phyloP scores from a whole-genome alignment of 2,113 vertebrate species.

The Cynocephalus volans region DNA sequence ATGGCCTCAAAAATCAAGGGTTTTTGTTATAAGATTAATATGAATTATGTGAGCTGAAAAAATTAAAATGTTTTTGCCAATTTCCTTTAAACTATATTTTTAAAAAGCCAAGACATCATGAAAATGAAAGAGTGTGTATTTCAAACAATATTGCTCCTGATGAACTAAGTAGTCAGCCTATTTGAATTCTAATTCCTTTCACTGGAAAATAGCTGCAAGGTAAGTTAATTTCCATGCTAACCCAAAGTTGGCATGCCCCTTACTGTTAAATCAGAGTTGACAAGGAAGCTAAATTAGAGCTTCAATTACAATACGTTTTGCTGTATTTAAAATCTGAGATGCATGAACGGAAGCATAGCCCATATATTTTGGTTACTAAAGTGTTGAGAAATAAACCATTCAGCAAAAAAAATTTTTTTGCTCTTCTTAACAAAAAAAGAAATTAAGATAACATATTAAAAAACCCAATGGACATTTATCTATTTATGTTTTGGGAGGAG shows the following conservation, averaged over 20 bases:
- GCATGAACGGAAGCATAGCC: slow-evolving; percentile 15
- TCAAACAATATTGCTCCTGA: slow-evolving; percentile 49
- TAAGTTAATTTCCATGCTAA: slow-evolving; percentile 74
- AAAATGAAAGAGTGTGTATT: slow-evolving; percentile 48
- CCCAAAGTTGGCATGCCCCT: neutral
- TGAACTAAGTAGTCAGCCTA: slow-evolving; percentile 60
- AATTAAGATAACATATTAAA: slow-evolving; percentile 45
- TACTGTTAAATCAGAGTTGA: slow-evolving; percentile 67
- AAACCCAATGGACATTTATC: neutral
- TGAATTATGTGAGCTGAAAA: slow-evolving; percentile 50
- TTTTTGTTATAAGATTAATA: neutral
- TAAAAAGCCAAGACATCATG: slow-evolving; percentile 18
- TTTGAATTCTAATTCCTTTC: slow-evolving; percentile 71
- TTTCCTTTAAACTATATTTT: slow-evolving; percentile 64
- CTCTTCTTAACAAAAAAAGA: slow-evolving; percentile 49
- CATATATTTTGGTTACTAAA: slow-evolving; percentile 50
- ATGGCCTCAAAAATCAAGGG: slow-evolving; percentile 7
- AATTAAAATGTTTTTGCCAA: slow-evolving; percentile 54
- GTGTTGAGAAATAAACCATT: slow-evolving; percentile 1
- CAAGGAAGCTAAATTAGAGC: neutral
- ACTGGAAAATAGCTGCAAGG: slow-evolving; percentile 71
- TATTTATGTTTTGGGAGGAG: neutral
- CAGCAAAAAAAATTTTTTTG: slow-evolving; percentile 19
- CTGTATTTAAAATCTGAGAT: slow-evolving; percentile 54
- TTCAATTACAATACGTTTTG: slow-evolving; percentile 38